Evolutionary conservation across 2,113 vertebrate genomes (phyloP), one percentile per base, ranked within the genome.

Genomic region (Dromiciops gliroides): DNA sequence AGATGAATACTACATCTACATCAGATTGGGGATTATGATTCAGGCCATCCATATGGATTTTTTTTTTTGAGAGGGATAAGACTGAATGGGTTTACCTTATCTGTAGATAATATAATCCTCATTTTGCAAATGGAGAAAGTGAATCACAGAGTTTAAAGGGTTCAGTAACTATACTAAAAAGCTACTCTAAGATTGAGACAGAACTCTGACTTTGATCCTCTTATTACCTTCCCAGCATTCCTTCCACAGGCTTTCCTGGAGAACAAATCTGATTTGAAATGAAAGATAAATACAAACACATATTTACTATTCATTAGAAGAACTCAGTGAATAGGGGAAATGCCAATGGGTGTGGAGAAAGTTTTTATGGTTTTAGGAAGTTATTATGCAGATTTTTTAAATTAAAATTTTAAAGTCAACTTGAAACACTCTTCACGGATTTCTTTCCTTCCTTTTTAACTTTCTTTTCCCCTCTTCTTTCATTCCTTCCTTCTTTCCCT

Each of bases 71-170:
- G 25, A 52, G 50, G 22, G 49, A 94, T 89, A 91, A n/a, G 83
- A 6, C 51, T 97, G 93, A 93, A 31, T 44, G 50, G n/a, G 24
- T 16, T 11, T 16, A 83, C 8, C 31, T 50, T 26, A 9, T 50
- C 91, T 89, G 22, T 52, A 91, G 90, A 75, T 8, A 95, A 94
- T 90, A 92, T 8, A 95, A 94, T 90, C 90, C 37, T 51, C 26
- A 92, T 2, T 51, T 94, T 26, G 48, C n/a, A 67, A 31, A 67
- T 67, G 56, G 56, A 67, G 28, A 37, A 28, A 37, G 12, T 52
- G 88, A 53, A 91, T 94, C 28, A 8, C 56, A 92, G 50, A 48
- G 7, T 90, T 93, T 89, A 60, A 67, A 91, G 44, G 26, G 51
- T 26, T 94, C 96, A 26, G 24, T 90, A 50, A 60, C 28, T 48